Evolutionary conservation across 2,888 invertebrate species (phyloP), one percentile per base, ranked within the genome.

Genomic region (Phasia obesa): DNA sequence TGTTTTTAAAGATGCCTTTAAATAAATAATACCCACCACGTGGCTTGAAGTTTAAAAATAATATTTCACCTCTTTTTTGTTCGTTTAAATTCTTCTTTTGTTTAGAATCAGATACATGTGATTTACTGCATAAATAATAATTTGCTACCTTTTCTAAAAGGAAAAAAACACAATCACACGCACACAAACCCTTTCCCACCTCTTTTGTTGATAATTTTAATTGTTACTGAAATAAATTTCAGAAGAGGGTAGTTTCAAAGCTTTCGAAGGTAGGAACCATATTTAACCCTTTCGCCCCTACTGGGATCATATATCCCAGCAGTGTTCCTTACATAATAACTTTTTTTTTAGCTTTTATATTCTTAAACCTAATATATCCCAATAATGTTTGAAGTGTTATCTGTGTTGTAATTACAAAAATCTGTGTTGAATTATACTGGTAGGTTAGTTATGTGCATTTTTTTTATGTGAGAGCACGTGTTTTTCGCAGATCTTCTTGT

Each of bases 81-180:
- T 19, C 19, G 15, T 31, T 49, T 47, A n/a, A 6, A 2, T 11
- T 44, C 9, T 35, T 15, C 6, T 65, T 51, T 53, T 4, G 13
- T 25, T 23, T 2, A 57, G 25, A 65, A 44, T 35, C 47, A 7
- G 17, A 35, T 79, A 44, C 67, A 60, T 73, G 67, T 73, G 51
- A 73, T 79, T 79, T 73, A 60, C 51, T 53, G 25, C 31, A 17
- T 23, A 47, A 51, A 27, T 65, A n/a, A n/a, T n/a, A n/a, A 64
- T 51, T 42, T 71, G 13, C n/a, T 51, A 65, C 65, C 59, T 23
- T 79, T 59, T 38, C 1, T 4, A 15, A 15, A 27, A 49, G n/a
- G n/a, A 47, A 13, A 21, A 47, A 53, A 19, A 25, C 44, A 27
- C 5, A 27, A 15, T 47, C 6, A 35, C 17, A 59, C 7, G 51